Percentiles rank a stretch among this genome's conserved stretches.
These are phyloP conservation scores for Drosophila longiperda DNA, from an alignment of 2,888 invertebrate species.

Conservation along the genomic window DNA sequence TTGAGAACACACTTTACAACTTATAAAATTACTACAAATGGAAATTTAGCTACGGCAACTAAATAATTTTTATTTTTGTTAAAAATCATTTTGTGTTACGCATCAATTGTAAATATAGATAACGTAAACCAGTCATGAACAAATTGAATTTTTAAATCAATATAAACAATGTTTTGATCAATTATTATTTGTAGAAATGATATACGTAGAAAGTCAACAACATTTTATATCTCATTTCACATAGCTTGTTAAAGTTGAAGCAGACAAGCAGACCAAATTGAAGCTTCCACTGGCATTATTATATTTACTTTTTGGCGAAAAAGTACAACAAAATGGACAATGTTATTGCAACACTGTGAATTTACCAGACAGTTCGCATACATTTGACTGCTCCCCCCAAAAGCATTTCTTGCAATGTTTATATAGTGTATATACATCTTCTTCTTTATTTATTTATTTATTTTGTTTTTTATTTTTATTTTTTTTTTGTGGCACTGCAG, in stretches of 20 bases:
- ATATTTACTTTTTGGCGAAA: constrained; percentile 60
- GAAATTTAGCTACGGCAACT: not conserved
- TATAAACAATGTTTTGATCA: not conserved
- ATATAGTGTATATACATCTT: constrained; percentile 8
- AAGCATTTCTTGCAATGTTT: constrained; percentile 19
- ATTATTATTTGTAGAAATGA: not conserved
- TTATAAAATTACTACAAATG: constrained; percentile 8
- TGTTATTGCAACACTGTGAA: constrained; percentile 60
- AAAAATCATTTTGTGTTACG: not conserved
- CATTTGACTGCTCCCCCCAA: constrained; percentile 26
- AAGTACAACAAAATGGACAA: constrained; percentile 21
- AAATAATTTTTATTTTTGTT: not conserved
- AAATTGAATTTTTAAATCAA: not conserved
- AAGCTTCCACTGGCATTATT: constrained; percentile 57
- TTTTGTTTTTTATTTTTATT: constrained; percentile 21
- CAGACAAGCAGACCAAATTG: constrained; percentile 33
- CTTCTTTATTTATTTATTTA: constrained; percentile 2
- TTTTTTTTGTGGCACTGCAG: constrained; percentile 41
- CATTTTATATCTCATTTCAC: not conserved
- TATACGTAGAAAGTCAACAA: not conserved
- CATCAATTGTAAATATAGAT: not conserved
- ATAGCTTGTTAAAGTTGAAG: constrained; percentile 15
- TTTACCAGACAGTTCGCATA: constrained; percentile 33
- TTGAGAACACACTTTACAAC: not conserved
- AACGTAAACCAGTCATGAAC: not conserved